These are phyloP conservation scores for Plusia festucae DNA, from an alignment of 2,888 invertebrate genomes.

Conservation along the genomic window DNA sequence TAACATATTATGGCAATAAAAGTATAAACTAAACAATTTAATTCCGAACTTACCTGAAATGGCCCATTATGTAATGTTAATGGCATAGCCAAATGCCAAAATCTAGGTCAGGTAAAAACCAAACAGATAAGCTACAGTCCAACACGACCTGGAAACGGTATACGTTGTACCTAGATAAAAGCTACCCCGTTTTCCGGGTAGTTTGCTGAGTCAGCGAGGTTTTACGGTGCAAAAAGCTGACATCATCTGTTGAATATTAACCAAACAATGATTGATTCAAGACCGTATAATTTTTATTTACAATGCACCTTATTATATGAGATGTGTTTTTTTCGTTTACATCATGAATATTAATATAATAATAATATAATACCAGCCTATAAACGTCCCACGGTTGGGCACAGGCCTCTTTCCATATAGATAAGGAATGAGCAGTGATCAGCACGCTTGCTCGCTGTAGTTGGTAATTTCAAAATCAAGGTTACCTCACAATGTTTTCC, in stretches of 20 bases:
- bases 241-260: background rate
- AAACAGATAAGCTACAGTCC: constrained; percentile 10
- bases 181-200: background rate
- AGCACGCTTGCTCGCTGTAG: no score
- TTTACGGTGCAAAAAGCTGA: constrained; percentile 24
- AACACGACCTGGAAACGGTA: constrained; percentile 6
- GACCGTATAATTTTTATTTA: no score
- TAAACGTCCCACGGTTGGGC: no score
- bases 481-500: no score
- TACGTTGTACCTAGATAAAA: constrained; percentile 6
- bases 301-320: no score
- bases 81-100: constrained; percentile 21
- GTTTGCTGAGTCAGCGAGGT: constrained; percentile 19
- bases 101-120: constrained; percentile 16
- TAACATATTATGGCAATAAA: background rate
- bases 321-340: no score
- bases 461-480: no score
- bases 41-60: background rate
- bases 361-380: no score
- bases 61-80: constrained; percentile 1
- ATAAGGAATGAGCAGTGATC: no score
- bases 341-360: no score
- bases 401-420: no score
- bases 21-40: background rate
- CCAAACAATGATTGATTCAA: background rate